These are phyloP conservation scores for Hyles vespertilio DNA, from an alignment of 1,140 invertebrate species.

Conservation along the genomic window DNA sequence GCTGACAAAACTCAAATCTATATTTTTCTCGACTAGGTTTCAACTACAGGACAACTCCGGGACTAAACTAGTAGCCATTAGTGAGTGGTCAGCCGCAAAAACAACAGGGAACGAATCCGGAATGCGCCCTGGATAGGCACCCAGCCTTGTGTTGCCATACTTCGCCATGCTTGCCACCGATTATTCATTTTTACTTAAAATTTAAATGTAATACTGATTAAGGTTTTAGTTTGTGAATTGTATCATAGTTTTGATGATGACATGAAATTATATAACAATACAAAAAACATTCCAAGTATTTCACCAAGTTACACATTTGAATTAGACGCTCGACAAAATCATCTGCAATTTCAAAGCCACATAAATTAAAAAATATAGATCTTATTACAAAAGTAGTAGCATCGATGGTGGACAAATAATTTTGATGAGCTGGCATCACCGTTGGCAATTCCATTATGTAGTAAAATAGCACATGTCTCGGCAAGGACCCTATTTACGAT, in stretches of 20 bases:
- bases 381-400: not conserved
- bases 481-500: constrained; percentile 60
- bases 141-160: constrained; percentile 38
- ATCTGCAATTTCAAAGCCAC: too few relatives aligned
- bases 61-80: constrained; percentile 71
- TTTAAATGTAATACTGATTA: too few relatives aligned
- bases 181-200: not conserved
- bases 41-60: constrained; percentile 27
- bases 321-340: too few relatives aligned
- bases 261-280: too few relatives aligned
- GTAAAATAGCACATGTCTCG: constrained; percentile 50
- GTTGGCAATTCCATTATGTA: constrained; percentile 45
- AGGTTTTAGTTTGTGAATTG: too few relatives aligned
- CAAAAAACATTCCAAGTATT: too few relatives aligned
- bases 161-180: not conserved
- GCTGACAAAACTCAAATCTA: constrained; percentile 12
- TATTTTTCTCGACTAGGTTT: constrained; percentile 15
- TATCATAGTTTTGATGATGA: too few relatives aligned
- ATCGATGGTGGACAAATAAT: not conserved
- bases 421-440: constrained; percentile 33
- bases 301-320: too few relatives aligned
- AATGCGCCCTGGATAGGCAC: constrained; percentile 62
- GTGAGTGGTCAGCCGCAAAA: constrained; percentile 66
- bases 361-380: too few relatives aligned
- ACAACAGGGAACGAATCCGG: constrained; percentile 73